Conservation (phyloP, 2,888 invertebrate genomes). For the Drosophila buzzatii region DNA sequence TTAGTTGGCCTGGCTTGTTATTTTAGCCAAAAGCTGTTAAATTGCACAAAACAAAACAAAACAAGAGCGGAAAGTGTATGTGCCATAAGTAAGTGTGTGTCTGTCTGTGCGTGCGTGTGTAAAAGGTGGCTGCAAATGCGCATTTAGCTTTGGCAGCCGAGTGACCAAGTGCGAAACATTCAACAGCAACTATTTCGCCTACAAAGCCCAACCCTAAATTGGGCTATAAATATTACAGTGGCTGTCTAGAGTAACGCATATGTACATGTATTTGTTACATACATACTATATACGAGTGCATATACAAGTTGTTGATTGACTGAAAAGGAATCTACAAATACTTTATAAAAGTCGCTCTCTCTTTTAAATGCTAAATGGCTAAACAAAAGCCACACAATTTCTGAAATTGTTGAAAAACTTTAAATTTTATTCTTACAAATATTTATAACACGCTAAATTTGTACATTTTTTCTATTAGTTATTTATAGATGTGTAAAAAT, state of each 20-base stretch:
- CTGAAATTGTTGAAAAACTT: too few species aligned
- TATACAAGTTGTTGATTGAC: conserved; percentile 10
- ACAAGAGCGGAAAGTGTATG: conserved; percentile 18
- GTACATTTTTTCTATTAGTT: too few species aligned
- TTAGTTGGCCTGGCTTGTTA: conserved; percentile 71
- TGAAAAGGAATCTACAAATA: conserved; percentile 2
- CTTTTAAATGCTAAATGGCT: neutral
- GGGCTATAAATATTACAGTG: conserved; percentile 69
- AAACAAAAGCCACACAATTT: too few species aligned
- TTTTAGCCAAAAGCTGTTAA: conserved; percentile 81
- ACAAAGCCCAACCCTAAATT: conserved; percentile 17
- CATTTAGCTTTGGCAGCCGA: conserved; percentile 37
- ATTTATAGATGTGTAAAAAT: too few species aligned
- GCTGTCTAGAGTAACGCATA: conserved; percentile 50
- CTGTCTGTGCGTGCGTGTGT: neutral
- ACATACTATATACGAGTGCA: conserved; percentile 23
- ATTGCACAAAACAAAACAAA: conserved; percentile 76
- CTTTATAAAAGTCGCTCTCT: conserved; percentile 4
- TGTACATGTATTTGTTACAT: conserved; percentile 4
- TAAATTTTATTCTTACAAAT: too few species aligned
- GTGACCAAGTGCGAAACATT: conserved; percentile 46
- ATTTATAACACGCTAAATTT: too few species aligned
- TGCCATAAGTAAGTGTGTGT: neutral
- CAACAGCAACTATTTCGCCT: conserved; percentile 32
- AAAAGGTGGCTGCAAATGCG: conserved; percentile 48